These are phyloP conservation scores for Tolmerus cingulatus DNA, from an alignment of 2,888 invertebrate genomes.

Conservation along the genomic window DNA sequence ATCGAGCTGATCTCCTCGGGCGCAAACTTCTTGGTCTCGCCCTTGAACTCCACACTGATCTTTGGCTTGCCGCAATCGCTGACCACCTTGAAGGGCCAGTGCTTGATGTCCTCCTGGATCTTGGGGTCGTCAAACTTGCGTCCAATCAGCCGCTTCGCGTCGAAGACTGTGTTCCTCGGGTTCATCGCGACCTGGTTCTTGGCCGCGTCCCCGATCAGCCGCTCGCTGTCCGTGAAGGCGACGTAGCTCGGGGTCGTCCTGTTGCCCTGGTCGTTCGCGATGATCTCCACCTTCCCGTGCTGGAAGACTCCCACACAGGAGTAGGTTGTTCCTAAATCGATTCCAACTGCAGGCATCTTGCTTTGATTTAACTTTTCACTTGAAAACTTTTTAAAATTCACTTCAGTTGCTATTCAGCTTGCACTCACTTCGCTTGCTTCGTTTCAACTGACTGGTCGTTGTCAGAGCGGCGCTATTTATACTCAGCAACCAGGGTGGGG, in stretches of 20 bases:
- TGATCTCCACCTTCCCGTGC: conserved; percentile 83
- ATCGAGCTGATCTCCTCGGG: conserved; percentile 93
- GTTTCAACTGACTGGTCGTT: neutral
- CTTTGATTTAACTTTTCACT: neutral
- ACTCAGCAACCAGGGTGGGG: neutral
- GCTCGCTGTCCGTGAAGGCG: conserved; percentile 86
- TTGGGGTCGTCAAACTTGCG: conserved; percentile 87
- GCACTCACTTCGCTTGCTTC: neutral
- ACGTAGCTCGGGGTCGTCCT: conserved; percentile 78
- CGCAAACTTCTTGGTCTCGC: conserved; percentile 87
- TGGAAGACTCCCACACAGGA: conserved; percentile 82
- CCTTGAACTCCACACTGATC: conserved; percentile 86
- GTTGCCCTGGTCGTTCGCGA: conserved; percentile 85
- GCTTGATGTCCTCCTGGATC: conserved; percentile 93
- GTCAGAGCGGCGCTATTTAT: neutral
- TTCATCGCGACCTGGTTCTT: conserved; percentile 90
- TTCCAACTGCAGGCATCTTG: conserved; percentile 72
- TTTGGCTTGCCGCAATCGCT: conserved; percentile 83
- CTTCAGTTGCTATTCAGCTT: neutral
- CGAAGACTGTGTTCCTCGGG: conserved; percentile 90
- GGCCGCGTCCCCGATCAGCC: conserved; percentile 85
- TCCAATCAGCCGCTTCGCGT: conserved; percentile 95
- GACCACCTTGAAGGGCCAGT: conserved; percentile 92
- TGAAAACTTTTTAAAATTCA: neutral
- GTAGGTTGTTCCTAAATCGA: conserved; percentile 85